Conservation (phyloP, 2,888 invertebrate species). For the Epinotia nisella region DNA sequence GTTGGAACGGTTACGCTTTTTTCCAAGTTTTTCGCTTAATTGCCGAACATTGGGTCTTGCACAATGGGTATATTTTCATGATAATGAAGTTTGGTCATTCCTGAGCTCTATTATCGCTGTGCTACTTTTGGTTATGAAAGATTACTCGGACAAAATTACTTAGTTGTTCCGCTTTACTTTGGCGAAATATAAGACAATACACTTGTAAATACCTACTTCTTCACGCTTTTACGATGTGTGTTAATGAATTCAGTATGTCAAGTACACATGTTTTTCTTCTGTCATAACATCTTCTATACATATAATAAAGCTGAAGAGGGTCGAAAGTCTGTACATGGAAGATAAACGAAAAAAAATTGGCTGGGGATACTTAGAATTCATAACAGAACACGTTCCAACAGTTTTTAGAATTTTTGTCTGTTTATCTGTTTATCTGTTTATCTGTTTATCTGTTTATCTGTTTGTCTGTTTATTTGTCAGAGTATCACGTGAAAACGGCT, state of each 20-base stretch:
- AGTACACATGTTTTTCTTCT: neutral
- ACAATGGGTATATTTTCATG: constrained; percentile 43
- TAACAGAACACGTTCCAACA: too few relatives aligned
- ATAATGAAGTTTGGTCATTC: constrained; percentile 41
- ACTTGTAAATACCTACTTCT: constrained; percentile 8
- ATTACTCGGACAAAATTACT: constrained; percentile 8
- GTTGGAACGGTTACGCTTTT: constrained; percentile 34
- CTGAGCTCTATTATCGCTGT: constrained; percentile 24
- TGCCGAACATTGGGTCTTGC: constrained; percentile 18
- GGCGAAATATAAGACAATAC: neutral
- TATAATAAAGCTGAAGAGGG: too few relatives aligned
- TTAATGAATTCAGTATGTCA: neutral
- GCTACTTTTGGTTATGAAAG: constrained; percentile 36
- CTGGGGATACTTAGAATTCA: too few relatives aligned
- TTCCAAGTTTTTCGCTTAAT: constrained; percentile 43
- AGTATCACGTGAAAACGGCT: too few relatives aligned
- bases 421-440: too few relatives aligned
- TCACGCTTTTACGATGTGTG: constrained; percentile 1
- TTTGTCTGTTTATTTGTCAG: too few relatives aligned
- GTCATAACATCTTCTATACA: too few relatives aligned
- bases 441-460: too few relatives aligned
- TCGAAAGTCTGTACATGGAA: too few relatives aligned
- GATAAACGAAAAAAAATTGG: too few relatives aligned
- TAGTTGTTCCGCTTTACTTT: constrained; percentile 22
- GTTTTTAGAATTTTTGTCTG: too few relatives aligned